Evolutionary conservation across 2,797 vertebrate genomes (phyloP).

Genomic region (Brachyrhaphis roseni): DNA sequence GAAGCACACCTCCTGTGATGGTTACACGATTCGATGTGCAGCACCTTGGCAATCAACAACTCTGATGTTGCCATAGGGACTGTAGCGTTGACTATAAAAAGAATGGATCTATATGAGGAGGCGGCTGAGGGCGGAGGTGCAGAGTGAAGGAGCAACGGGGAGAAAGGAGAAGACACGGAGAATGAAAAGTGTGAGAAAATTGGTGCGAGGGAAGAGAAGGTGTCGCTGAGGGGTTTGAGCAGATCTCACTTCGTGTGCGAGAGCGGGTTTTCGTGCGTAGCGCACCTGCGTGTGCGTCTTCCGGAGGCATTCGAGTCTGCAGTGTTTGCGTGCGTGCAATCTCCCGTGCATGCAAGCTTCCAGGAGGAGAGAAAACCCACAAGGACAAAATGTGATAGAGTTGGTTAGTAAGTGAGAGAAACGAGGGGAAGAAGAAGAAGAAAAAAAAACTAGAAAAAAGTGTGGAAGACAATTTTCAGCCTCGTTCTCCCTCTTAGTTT

Average conservation of each 20-base stretch:
- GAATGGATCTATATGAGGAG: constrained; percentile 76
- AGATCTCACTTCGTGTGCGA: constrained; percentile 52
- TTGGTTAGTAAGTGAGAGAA: constrained; percentile 72
- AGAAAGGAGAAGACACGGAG: constrained; percentile 61
- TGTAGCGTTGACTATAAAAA: constrained; percentile 77
- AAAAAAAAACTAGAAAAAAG: constrained; percentile 60
- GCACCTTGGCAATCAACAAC: constrained; percentile 80
- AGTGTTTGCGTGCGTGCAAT: constrained; percentile 19
- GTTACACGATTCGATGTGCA: constrained; percentile 77
- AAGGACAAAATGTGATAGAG: constrained; percentile 76
- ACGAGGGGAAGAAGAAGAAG: constrained; percentile 35
- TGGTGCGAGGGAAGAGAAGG: constrained; percentile 71
- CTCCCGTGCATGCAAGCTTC: constrained; percentile 37
- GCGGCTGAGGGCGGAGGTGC: constrained; percentile 72
- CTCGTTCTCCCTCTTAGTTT: constrained; percentile 49
- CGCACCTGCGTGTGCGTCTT: constrained; percentile 58
- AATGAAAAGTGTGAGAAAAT: constrained; percentile 76
- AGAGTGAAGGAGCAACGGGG: constrained; percentile 63
- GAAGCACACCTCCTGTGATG: constrained; percentile 42
- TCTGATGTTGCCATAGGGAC: constrained; percentile 78
- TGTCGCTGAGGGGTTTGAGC: constrained; percentile 63
- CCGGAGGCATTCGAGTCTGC: constrained; percentile 30
- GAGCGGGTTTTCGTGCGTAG: constrained; percentile 41
- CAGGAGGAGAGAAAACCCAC: constrained; percentile 47
- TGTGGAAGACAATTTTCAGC: constrained; percentile 70